Conservation (phyloP, 2,797 vertebrate species). For the Lophotriccus pileatus region DNA sequence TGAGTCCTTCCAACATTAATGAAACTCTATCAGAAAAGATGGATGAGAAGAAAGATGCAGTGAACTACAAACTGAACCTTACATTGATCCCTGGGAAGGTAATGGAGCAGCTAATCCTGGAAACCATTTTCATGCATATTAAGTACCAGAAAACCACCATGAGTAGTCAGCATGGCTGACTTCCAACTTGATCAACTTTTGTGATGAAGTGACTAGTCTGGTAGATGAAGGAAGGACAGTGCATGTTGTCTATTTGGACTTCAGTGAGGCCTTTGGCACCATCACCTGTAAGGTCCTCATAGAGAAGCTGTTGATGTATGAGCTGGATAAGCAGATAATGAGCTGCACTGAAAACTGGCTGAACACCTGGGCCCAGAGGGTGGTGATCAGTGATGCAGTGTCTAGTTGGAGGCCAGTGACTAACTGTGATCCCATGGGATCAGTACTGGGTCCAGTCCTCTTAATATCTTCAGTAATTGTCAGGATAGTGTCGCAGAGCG, state of each 20-base stretch:
- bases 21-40: background rate
- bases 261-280: background rate
- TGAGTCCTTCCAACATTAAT: background rate
- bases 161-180: background rate
- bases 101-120: background rate
- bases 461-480: background rate
- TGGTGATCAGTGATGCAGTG: fast-evolving
- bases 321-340: background rate
- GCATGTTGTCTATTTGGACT: background rate
- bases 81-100: background rate
- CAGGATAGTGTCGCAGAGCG: background rate
- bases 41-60: background rate
- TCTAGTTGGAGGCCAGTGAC: background rate
- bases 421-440: background rate
- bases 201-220: background rate
- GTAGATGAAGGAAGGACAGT: background rate
- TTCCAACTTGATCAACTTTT: background rate
- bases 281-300: fast-evolving
- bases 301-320: background rate
- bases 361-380: fast-evolving
- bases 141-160: background rate
- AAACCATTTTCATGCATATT: background rate
- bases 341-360: background rate
- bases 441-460: background rate
- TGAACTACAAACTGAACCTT: background rate